A percentile compares a stretch with the other conserved stretches of the same genome.
Conservation (phyloP, 2,888 invertebrate genomes). For the Aporophyla nigra region DNA sequence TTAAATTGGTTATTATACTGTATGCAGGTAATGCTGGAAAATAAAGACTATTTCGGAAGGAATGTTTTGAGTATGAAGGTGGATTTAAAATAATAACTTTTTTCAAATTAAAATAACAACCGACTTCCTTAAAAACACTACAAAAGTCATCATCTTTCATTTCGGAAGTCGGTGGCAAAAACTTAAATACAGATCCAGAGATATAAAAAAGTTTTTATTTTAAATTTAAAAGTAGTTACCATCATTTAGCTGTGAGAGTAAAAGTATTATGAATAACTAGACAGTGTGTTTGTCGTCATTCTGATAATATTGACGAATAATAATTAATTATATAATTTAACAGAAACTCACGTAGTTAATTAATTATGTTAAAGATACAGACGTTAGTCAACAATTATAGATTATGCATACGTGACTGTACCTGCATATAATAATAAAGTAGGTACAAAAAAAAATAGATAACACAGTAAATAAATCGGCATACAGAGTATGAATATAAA, state of each 20-base stretch:
- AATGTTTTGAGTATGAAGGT: not conserved
- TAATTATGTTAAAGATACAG: slow-evolving; percentile 15
- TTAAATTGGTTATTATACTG: not conserved
- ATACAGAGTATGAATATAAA: not conserved
- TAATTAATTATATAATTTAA: slow-evolving; percentile 4
- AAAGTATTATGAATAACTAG: not conserved
- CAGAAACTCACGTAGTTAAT: slow-evolving; percentile 4
- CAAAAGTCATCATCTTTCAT: no score
- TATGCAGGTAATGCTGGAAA: not conserved
- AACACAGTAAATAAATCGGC: not conserved
- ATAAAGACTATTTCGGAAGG: not conserved
- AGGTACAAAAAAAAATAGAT: slow-evolving; percentile 1
- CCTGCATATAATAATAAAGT: not conserved
- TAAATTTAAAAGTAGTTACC: not conserved
- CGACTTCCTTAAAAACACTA: no score
- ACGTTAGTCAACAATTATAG: not conserved
- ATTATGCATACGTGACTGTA: slow-evolving; percentile 10
- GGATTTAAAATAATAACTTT: no score
- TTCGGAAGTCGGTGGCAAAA: no score
- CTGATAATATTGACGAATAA: not conserved
- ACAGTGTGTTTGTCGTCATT: slow-evolving; percentile 1
- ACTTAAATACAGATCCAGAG: no score
- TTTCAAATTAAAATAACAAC: no score
- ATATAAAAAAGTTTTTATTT: no score
- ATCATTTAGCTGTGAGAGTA: not conserved